Conservation (phyloP, 2,888 invertebrate genomes). For the Crematogaster levior region DNA sequence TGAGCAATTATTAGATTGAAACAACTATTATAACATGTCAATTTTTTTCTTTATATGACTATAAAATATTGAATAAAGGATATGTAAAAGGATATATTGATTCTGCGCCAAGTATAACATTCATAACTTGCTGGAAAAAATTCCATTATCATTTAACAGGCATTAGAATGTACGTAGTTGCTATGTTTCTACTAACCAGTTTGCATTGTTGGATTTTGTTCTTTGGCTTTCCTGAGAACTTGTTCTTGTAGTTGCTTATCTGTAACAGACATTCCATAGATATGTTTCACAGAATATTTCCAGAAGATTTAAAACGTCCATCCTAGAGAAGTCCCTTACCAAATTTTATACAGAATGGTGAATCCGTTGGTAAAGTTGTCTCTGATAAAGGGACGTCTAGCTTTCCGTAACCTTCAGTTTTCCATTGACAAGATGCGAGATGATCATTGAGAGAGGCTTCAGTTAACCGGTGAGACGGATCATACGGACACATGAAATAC, state of each 20-base stretch:
- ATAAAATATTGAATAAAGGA: constrained; percentile 76
- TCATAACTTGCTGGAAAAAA: constrained; percentile 83
- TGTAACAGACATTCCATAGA: constrained; percentile 65
- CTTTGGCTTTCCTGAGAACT: constrained; percentile 78
- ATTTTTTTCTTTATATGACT: constrained; percentile 19
- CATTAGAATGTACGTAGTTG: constrained; percentile 36
- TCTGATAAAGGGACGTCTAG: constrained; percentile 86
- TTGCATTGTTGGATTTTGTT: constrained; percentile 75
- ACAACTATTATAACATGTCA: not conserved
- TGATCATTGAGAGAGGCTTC: constrained; percentile 84
- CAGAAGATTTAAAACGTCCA: not conserved
- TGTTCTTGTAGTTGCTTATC: constrained; percentile 85
- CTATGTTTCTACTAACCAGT: constrained; percentile 78
- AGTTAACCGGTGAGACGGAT: constrained; percentile 86
- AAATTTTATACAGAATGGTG: constrained; percentile 80
- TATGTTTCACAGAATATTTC: not conserved
- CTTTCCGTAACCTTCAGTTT: constrained; percentile 85
- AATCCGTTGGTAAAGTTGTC: constrained; percentile 76
- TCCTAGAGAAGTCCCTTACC: constrained; percentile 46
- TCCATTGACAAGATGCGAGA: constrained; percentile 85
- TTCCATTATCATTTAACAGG: constrained; percentile 70
- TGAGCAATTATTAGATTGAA: not conserved
- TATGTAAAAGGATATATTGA: constrained; percentile 84
- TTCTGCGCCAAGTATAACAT: constrained; percentile 79
- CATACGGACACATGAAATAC: constrained; percentile 85